Conservation (phyloP, 64 coral and sea anemone species). For the Exaiptasia diaphana region DNA sequence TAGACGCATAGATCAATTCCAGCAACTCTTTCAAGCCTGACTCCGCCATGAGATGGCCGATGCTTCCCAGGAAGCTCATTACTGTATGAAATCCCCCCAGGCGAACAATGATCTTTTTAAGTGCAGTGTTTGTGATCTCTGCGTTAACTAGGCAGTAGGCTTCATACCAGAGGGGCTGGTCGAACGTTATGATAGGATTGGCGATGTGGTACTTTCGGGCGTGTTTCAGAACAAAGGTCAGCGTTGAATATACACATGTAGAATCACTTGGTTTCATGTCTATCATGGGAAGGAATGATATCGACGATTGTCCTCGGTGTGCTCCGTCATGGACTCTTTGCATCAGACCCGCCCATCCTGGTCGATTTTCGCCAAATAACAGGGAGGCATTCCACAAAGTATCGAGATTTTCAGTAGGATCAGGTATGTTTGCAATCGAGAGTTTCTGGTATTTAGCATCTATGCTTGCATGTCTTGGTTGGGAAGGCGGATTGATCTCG, state of each 20-base stretch:
- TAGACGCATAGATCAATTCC: constrained; percentile 32
- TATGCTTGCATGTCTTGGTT: neutral
- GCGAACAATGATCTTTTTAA: constrained; percentile 4
- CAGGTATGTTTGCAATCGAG: neutral
- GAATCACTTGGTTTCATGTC: neutral
- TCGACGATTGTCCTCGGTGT: neutral
- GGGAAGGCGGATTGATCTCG: neutral
- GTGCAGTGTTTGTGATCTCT: neutral
- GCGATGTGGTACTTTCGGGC: neutral
- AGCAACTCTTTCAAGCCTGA: constrained; percentile 15
- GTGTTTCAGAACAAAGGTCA: constrained; percentile 2
- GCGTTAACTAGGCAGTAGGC: neutral
- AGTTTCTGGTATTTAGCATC: constrained; percentile 13
- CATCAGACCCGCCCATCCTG: constrained; percentile 22
- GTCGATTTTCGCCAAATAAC: constrained; percentile 12
- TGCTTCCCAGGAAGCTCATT: constrained; percentile 34
- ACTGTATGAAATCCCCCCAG: constrained; percentile 19
- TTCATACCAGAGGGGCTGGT: constrained; percentile 40
- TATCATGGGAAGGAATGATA: constrained; percentile 3
- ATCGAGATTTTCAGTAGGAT: constrained; percentile 24
- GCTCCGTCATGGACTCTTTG: neutral
- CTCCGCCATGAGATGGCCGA: constrained; percentile 22
- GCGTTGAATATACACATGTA: constrained; percentile 4
- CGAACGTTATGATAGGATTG: constrained; percentile 24
- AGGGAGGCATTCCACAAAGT: constrained; percentile 21